A percentile compares a stretch with the other conserved stretches of the same genome.
These are phyloP conservation scores for Thecophora atra DNA, from an alignment of 2,888 invertebrate species.

Conservation along the genomic window DNA sequence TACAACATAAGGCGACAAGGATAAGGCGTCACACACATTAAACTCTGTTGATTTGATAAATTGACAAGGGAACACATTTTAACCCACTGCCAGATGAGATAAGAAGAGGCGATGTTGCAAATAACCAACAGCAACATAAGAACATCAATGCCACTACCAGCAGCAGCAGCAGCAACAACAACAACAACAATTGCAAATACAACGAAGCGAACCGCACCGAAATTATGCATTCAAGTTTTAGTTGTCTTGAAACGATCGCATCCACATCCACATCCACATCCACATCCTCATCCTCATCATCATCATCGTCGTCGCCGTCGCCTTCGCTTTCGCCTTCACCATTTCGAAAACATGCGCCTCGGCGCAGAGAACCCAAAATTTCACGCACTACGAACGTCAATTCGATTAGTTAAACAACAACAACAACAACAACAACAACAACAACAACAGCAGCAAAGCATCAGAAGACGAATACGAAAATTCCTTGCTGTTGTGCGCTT, in stretches of 20 bases:
- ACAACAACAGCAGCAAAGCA: conserved; percentile 9
- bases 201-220: conserved; percentile 3
- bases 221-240: conserved; percentile 18
- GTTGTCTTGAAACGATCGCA: background rate
- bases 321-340: background rate
- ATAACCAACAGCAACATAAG: background rate
- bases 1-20: conserved; percentile 35
- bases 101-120: conserved; percentile 17
- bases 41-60: conserved; percentile 39
- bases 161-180: background rate
- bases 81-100: conserved; percentile 37
- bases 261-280: background rate
- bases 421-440: background rate
- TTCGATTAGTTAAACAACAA: conserved; percentile 38
- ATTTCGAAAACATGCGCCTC: conserved; percentile 19
- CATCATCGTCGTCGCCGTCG: background rate
- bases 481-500: conserved; percentile 19
- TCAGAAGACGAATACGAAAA: conserved; percentile 2
- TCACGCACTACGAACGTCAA: conserved; percentile 36
- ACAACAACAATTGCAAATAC: conserved; percentile 16
- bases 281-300: background rate
- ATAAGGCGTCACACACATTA: conserved; percentile 40
- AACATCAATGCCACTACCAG: no score
- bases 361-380: conserved; percentile 29
- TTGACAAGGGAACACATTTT: conserved; percentile 40